Evolutionary conservation across 2,797 vertebrate genomes (phyloP).

Genomic region (Pteronotus mesoamericanus): DNA sequence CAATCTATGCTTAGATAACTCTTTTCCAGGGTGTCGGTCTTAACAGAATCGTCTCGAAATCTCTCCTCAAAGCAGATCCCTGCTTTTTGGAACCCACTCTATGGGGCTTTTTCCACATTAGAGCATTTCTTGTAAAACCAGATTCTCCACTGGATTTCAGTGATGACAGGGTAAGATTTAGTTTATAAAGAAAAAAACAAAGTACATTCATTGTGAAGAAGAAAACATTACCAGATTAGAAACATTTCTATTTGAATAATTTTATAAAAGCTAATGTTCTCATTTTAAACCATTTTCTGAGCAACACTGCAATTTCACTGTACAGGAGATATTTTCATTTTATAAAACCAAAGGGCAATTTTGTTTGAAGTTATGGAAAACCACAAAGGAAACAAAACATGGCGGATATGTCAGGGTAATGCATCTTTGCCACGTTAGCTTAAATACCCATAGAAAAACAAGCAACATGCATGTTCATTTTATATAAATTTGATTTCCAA

Average conservation of each 20-base stretch:
- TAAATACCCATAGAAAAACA: background rate
- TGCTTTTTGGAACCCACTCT: too few species aligned
- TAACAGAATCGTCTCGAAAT: background rate
- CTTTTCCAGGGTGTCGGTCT: background rate
- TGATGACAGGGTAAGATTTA: background rate
- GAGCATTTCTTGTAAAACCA: background rate
- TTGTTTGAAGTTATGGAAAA: constrained; percentile 1
- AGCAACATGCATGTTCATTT: background rate
- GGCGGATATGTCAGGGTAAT: background rate
- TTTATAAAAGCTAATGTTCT: constrained; percentile 32
- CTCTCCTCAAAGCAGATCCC: background rate
- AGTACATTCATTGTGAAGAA: background rate
- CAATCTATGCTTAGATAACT: background rate
- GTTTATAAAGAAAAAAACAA: background rate
- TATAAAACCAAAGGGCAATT: background rate
- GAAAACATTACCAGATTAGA: background rate
- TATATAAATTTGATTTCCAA: background rate
- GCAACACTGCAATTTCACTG: constrained; percentile 1
- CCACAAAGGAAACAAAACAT: background rate
- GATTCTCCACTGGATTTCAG: background rate
- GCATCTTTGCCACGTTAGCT: background rate
- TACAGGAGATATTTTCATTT: background rate
- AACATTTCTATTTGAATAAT: constrained; percentile 44
- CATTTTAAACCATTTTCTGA: constrained; percentile 20
- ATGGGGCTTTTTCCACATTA: background rate